These are phyloP conservation scores for Etheostoma cragini DNA, from an alignment of 2,113 vertebrate genomes.

Conservation along the genomic window DNA sequence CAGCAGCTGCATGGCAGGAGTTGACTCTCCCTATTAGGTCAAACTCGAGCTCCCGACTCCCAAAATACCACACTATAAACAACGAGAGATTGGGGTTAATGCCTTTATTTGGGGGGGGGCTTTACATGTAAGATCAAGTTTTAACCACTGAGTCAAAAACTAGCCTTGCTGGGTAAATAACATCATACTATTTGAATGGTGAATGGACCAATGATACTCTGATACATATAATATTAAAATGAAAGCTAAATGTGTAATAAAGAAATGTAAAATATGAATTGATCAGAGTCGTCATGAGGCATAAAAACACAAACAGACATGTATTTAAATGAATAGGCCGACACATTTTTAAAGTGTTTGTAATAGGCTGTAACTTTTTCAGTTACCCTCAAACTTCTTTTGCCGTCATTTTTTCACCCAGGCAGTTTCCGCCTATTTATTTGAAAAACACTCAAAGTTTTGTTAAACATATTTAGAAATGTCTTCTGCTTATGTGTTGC, in stretches of 20 bases:
- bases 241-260: not conserved
- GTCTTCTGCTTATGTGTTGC: no score
- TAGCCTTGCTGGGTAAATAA: not conserved
- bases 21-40: conserved; percentile 33
- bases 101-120: not conserved
- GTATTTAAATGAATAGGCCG: not conserved
- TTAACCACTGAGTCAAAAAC: not conserved
- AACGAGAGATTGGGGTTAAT: not conserved
- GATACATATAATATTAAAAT: not conserved
- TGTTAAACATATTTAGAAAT: no score
- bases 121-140: not conserved
- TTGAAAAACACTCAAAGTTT: no score
- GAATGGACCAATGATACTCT: not conserved
- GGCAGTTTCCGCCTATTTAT: no score
- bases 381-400: no score
- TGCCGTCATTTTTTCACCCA: no score
- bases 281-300: not conserved
- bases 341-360: not conserved
- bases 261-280: not conserved
- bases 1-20: conserved; percentile 8
- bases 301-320: not conserved
- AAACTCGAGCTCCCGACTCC: conserved; percentile 20
- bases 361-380: not conserved
- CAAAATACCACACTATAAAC: conserved; percentile 37
- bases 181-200: not conserved